phyloP scores from a whole-genome alignment of 2,113 vertebrate genomes.

The Mugil cephalus region DNA sequence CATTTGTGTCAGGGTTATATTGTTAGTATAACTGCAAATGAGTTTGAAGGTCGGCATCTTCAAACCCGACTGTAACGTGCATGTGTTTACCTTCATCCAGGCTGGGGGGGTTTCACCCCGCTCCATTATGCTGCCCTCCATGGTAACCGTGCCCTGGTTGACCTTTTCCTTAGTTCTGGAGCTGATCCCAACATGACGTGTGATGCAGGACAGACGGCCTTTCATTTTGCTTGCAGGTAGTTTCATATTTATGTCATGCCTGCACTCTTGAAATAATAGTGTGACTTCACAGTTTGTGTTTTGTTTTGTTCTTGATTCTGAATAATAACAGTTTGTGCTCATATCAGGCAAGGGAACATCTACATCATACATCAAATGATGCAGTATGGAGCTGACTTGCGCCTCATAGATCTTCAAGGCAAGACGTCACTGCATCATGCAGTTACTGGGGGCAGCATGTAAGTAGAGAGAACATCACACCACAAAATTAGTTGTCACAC shows the following conservation, averaged over 20 bases:
- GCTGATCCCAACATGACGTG: slow-evolving; percentile 84
- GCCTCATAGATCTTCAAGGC: slow-evolving; percentile 78
- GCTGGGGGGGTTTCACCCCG: slow-evolving; percentile 86
- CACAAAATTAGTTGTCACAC: neutral
- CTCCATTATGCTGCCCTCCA: slow-evolving; percentile 85
- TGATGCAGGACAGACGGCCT: slow-evolving; percentile 84
- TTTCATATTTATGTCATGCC: slow-evolving; percentile 2
- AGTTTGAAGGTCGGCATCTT: slow-evolving; percentile 25
- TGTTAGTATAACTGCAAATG: slow-evolving; percentile 11
- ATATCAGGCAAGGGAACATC: slow-evolving; percentile 83
- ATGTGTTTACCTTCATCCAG: slow-evolving; percentile 59
- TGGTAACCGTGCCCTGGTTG: slow-evolving; percentile 79
- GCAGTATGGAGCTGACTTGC: slow-evolving; percentile 82
- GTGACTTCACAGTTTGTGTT: neutral
- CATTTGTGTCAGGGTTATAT: slow-evolving; percentile 5
- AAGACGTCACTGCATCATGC: slow-evolving; percentile 85
- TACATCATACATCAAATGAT: slow-evolving; percentile 85
- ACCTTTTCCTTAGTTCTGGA: slow-evolving; percentile 80
- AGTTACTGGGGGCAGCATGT: slow-evolving; percentile 86
- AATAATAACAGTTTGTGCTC: slow-evolving; percentile 11
- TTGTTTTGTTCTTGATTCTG: neutral
- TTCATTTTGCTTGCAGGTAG: slow-evolving; percentile 87
- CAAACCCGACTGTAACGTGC: slow-evolving; percentile 24
- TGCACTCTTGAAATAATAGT: neutral
- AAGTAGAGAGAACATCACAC: slow-evolving; percentile 47